phyloP scores from a whole-genome alignment of 1,140 invertebrate genomes.

The Sipha flava region DNA sequence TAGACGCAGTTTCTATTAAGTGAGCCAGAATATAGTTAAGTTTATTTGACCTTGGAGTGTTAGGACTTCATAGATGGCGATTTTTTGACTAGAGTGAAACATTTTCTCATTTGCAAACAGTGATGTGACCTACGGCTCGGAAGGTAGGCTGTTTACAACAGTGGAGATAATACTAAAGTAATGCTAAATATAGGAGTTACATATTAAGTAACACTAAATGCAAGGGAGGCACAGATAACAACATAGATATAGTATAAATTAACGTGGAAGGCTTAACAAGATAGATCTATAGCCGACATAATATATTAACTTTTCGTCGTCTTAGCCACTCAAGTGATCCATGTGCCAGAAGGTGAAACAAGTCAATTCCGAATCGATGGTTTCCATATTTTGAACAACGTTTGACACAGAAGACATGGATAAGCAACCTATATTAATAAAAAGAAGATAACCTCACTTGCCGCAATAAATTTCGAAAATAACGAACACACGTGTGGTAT shows the following conservation, averaged over 20 bases:
- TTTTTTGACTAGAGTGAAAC: too few relatives aligned
- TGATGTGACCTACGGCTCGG: too few relatives aligned
- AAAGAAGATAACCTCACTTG: not conserved
- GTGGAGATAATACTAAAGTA: too few relatives aligned
- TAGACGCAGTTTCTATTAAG: too few relatives aligned
- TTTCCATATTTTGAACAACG: not conserved
- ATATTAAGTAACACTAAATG: not conserved
- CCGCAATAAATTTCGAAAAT: not conserved
- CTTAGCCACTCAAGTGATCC: not conserved
- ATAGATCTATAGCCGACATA: constrained; percentile 4
- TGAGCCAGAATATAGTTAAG: too few relatives aligned
- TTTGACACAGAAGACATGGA: not conserved
- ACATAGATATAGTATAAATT: not conserved
- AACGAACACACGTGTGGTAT: not conserved
- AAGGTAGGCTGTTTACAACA: too few relatives aligned
- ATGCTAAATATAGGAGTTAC: too few relatives aligned
- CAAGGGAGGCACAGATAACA: not conserved
- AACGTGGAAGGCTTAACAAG: not conserved
- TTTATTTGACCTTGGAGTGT: too few relatives aligned
- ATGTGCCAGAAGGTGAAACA: not conserved
- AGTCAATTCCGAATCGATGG: not conserved
- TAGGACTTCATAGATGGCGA: too few relatives aligned
- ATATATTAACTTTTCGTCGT: not conserved
- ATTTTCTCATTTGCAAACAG: too few relatives aligned
- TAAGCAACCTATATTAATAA: not conserved